These are phyloP conservation scores for Busseola fusca DNA, from an alignment of 2,888 invertebrate genomes.

Conservation along the genomic window DNA sequence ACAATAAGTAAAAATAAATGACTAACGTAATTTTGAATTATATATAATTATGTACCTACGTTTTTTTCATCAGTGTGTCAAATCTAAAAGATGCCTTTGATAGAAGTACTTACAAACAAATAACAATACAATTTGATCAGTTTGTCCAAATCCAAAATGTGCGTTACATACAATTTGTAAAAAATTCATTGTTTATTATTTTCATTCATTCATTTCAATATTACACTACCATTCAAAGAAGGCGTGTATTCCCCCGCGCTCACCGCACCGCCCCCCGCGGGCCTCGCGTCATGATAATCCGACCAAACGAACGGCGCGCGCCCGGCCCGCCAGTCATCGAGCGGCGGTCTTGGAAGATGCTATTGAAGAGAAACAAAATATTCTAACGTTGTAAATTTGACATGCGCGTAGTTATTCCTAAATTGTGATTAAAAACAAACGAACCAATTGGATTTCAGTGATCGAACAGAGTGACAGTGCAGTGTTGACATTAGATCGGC, in stretches of 20 bases:
- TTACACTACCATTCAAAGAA: constrained; percentile 67
- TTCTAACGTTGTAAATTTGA: constrained; percentile 73
- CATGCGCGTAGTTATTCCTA: constrained; percentile 82
- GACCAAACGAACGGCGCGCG: constrained; percentile 73
- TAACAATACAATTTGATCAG: background rate
- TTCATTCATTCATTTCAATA: constrained; percentile 73
- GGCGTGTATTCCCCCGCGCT: constrained; percentile 58
- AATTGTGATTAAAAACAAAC: constrained; percentile 85
- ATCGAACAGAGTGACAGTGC: constrained; percentile 77
- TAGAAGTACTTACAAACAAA: background rate
- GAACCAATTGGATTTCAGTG: constrained; percentile 85
- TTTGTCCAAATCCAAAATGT: constrained; percentile 17
- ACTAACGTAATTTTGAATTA: background rate
- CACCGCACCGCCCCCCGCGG: constrained; percentile 61
- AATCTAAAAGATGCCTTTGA: background rate
- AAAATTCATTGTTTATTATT: constrained; percentile 62
- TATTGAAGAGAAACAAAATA: constrained; percentile 60
- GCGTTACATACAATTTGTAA: constrained; percentile 3
- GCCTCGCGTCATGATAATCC: constrained; percentile 64
- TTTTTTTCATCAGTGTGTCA: too few species aligned
- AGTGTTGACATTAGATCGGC: constrained; percentile 72
- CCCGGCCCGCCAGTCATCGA: constrained; percentile 83
- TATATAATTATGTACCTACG: too few species aligned
- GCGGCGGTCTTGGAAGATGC: constrained; percentile 76
- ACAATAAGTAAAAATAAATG: background rate